Conservation (phyloP, 2,797 vertebrate genomes). For the Anas georgica region DNA sequence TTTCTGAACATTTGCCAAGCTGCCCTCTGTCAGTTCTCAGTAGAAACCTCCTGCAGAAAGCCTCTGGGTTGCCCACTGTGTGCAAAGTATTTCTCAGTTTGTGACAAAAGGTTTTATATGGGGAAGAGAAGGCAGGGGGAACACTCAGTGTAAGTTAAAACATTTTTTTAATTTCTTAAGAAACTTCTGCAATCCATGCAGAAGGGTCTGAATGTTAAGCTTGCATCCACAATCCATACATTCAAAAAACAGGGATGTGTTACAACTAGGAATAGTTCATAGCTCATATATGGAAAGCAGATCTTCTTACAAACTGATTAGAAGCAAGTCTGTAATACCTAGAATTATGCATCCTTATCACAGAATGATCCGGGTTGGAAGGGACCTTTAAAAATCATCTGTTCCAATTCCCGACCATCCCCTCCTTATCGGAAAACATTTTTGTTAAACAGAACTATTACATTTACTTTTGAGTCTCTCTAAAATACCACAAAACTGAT, state of each 20-base stretch:
- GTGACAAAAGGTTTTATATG: constrained; percentile 78
- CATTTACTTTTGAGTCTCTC: not conserved
- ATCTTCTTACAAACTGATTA: not conserved
- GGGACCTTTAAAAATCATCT: not conserved
- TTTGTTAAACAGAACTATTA: not conserved
- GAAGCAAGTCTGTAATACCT: not conserved
- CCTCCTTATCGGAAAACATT: not conserved
- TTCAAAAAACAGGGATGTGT: not conserved
- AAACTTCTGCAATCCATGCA: not conserved
- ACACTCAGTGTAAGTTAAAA: constrained; percentile 2
- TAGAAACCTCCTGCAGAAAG: constrained; percentile 79
- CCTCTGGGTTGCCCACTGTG: constrained; percentile 81
- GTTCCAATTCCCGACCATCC: not conserved
- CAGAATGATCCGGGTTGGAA: not conserved
- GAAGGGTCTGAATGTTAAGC: not conserved
- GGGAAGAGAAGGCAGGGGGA: not conserved
- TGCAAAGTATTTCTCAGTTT: constrained; percentile 82
- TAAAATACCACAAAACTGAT: not conserved
- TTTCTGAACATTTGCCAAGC: constrained; percentile 90
- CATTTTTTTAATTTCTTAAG: not conserved
- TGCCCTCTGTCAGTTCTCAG: constrained; percentile 83
- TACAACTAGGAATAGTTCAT: not conserved
- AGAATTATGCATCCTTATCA: not conserved
- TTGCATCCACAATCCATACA: not conserved
- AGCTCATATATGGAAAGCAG: not conserved